phyloP scores from a whole-genome alignment of 2,797 vertebrate genomes.

The Sebastes hopkinsi region DNA sequence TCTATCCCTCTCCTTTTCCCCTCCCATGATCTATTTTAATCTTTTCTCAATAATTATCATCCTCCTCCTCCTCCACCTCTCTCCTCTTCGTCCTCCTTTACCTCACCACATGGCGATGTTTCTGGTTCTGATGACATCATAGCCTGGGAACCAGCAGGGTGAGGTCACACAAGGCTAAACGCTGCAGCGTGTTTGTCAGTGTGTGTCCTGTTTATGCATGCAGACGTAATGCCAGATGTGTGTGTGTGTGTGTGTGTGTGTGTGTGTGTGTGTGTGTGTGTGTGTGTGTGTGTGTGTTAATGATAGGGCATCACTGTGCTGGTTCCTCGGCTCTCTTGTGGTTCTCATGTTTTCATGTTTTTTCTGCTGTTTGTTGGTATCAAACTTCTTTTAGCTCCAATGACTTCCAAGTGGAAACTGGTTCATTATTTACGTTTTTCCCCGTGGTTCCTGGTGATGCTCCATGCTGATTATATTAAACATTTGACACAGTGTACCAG shows the following conservation, averaged over 20 bases:
- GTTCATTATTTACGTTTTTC: not conserved
- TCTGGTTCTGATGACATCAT: conserved; percentile 64
- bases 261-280: conserved; percentile 48
- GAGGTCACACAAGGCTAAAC: conserved; percentile 61
- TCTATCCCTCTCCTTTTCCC: not conserved
- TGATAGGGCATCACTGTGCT: conserved; percentile 47
- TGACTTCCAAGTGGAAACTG: not conserved
- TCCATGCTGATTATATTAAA: not conserved
- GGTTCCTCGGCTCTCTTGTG: conserved; percentile 31
- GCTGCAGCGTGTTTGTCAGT: conserved; percentile 51
- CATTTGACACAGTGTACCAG: not conserved
- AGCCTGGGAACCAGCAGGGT: conserved; percentile 48
- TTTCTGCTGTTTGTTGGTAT: not conserved
- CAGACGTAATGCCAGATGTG: conserved; percentile 61
- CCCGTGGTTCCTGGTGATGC: not conserved
- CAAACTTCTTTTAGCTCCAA: not conserved
- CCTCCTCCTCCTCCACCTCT: not conserved
- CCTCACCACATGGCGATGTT: conserved; percentile 31
- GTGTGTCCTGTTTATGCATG: conserved; percentile 56
- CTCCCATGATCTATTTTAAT: not conserved
- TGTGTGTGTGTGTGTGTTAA: conserved; percentile 53
- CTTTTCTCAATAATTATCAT: not conserved
- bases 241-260: conserved; percentile 34
- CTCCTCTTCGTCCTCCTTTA: not conserved
- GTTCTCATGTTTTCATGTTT: conserved; percentile 22